These are phyloP conservation scores for Phycodurus eques DNA, from an alignment of 2,113 vertebrate species.

Conservation along the genomic window DNA sequence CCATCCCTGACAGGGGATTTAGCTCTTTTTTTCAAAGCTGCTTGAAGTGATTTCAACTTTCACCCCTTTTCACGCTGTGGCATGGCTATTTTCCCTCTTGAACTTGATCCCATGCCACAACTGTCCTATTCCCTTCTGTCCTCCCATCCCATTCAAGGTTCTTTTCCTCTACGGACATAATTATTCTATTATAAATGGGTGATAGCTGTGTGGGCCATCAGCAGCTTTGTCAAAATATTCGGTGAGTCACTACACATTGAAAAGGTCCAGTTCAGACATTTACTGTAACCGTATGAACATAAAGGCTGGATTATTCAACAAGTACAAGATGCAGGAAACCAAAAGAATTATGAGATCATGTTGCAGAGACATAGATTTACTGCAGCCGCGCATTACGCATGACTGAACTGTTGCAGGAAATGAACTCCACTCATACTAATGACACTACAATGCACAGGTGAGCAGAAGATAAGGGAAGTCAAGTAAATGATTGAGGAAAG, in stretches of 20 bases:
- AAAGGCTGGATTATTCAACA: neutral
- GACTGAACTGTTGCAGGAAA: neutral
- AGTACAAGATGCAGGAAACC: neutral
- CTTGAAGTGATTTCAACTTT: conserved; percentile 40
- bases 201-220: conserved; percentile 24
- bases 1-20: conserved; percentile 35
- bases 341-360: neutral
- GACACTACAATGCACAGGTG: neutral
- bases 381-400: neutral
- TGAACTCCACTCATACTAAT: neutral
- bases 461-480: neutral
- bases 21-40: conserved; percentile 44
- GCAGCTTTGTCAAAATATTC: conserved; percentile 34
- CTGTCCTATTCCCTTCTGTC: conserved; percentile 30
- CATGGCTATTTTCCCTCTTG: conserved; percentile 36
- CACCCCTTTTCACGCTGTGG: conserved; percentile 15
- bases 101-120: conserved; percentile 50
- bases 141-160: conserved; percentile 35
- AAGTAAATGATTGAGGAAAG: neutral
- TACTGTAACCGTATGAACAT: neutral
- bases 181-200: conserved; percentile 40
- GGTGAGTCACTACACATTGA: conserved; percentile 41
- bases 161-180: conserved; percentile 37
- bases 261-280: conserved; percentile 9
- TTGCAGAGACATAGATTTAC: neutral